Evolutionary conservation across 2,888 invertebrate species (phyloP), one percentile per base, ranked within the genome.

Genomic region (Hypomecis punctinalis): DNA sequence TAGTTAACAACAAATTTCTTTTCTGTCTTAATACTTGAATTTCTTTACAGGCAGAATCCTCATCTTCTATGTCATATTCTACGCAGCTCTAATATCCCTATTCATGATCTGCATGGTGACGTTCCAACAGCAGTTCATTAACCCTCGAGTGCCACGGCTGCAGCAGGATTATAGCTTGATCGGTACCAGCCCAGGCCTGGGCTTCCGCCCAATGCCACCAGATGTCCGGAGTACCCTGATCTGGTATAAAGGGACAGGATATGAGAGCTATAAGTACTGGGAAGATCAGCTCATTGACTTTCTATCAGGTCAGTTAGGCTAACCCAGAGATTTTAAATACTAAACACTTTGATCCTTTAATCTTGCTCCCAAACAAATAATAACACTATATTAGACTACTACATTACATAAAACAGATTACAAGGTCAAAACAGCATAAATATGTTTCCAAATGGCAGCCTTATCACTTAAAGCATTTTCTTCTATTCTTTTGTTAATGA

Each of bases 151-250:
- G 79, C 99, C 99, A 0, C 96, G 96, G 73, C 97, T 98, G 95
- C 96, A 96, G 83, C 94, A 97, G 72, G 96, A 97, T 43, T 91
- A 95, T 69, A 97, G 98, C 9, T 93, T 98, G 59, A 98, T 99
- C 74, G 98, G 99, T 74, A 96, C 96, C 71, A 99, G 98, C 93
- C 99, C 99, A 65, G 99, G 99, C 64, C 93, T 99, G 61, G 99
- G 99, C 59, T 99, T 98, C 91, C 94, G 99, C 74, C 99, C 99
- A 6, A 95, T 98, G 93, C 98, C 99, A 11, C 95, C 95, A 5
- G 98, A 98, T 83, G 96, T 98, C 7, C 96, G 98, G 77, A 98
- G 98, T 83, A 98, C 99, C 7, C 94, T 99, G 66, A 98, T 99
- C 80, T 97, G 98, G 96, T 99, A 98, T 90, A 97, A 97, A 83